phyloP scores from a whole-genome alignment of 2,888 invertebrate species.

The Nasonovia ribisnigri region DNA sequence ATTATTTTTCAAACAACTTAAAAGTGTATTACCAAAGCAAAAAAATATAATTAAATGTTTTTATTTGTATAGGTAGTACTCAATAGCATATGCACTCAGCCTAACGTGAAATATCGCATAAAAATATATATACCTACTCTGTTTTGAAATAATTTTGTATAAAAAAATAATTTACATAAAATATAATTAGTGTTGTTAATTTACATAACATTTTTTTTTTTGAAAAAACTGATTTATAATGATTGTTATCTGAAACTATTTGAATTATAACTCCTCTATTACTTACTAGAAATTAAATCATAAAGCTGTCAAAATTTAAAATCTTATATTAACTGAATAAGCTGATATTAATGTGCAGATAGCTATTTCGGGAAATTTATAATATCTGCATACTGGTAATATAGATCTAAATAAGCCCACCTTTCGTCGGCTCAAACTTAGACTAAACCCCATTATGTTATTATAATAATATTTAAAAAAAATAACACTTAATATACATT shows the following conservation, averaged over 20 bases:
- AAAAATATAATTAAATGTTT: neutral
- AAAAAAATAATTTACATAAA: neutral
- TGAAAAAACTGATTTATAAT: neutral
- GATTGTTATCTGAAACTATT: neutral
- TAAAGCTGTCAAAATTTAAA: neutral
- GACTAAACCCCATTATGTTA: neutral
- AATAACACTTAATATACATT: too few species aligned
- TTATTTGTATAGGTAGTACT: neutral
- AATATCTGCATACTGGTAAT: neutral
- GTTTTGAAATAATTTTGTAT: neutral
- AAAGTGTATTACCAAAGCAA: neutral
- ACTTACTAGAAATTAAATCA: neutral
- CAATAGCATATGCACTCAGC: neutral
- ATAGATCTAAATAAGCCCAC: neutral
- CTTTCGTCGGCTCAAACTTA: neutral
- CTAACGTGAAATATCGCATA: neutral
- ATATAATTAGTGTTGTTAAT: neutral
- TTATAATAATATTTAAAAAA: neutral
- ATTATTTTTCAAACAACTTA: too few species aligned
- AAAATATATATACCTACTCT: neutral
- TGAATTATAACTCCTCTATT: neutral
- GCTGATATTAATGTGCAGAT: neutral
- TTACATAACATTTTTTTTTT: neutral
- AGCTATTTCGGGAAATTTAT: neutral
- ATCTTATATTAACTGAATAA: neutral